Base-by-base conservation (phyloP, 2,888 invertebrate species). In the Dendrolimus houi region DNA sequence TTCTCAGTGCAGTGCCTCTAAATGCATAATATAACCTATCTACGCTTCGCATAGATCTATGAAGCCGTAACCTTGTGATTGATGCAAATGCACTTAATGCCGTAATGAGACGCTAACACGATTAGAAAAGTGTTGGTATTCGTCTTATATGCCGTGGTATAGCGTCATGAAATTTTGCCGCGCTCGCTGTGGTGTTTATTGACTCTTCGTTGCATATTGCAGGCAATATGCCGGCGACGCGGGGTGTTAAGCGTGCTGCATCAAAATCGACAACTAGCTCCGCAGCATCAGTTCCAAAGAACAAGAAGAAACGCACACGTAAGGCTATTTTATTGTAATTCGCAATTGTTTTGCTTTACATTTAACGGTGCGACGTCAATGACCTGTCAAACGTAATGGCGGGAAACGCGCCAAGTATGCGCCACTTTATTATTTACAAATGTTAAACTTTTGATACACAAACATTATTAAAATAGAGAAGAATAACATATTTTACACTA, bases 21-120 rank as follows among this genome's bases (percentile, higher is more conserved):
- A 87, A 87, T 81, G 86, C 87, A 85, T 87, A 86, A 83, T 87
- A 87, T 90, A 89, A 89, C 89, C 90, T 89, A 85, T 82, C 74
- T 81, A 73, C 78, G 79, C 74, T 83, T 79, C 75, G 79, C 84
- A 82, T 84, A 83, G 85, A 85, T 84, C 83, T 83, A 76, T 80
- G 79, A 80, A 76, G 81, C 74, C 74, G 71, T 80, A 85, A 78
- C 86, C 82, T 87, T 85, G 83, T 81, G 77, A 81, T 79, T 82
- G 80, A 77, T 82, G 80, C 80, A 83, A 76, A 75, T 76, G 75
- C 76, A 77, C 71, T 69, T 70, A 66, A 77, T 77, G 77, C 80
- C 73, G 75, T 78, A 75, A 73, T 75, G 73, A 74, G 71, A 68
- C 75, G 73, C 67, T 84, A 84, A 86, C 79, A 78, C 69, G 79